Evolutionary conservation across 1,140 invertebrate species (phyloP).

Genomic region (Sesamia nonagrioides): DNA sequence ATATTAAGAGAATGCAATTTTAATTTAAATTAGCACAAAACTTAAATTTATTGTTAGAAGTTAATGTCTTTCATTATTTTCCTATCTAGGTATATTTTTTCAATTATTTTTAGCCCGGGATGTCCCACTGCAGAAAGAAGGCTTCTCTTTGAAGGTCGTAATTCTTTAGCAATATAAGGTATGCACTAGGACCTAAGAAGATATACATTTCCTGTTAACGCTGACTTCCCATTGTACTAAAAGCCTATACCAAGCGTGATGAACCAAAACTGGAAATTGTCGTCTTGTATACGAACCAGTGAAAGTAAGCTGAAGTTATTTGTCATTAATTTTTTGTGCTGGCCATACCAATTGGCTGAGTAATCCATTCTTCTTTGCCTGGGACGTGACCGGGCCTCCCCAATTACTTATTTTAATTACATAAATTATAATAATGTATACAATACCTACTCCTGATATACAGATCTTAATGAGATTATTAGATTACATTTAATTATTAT

Average conservation of each 20-base stretch:
- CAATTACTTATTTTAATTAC: neutral
- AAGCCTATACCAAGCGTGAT: too few species aligned
- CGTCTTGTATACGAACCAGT: too few species aligned
- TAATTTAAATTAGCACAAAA: constrained; percentile 52
- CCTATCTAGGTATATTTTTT: constrained; percentile 46
- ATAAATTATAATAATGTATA: constrained; percentile 20
- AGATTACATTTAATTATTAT: constrained; percentile 26
- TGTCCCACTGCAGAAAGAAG: neutral
- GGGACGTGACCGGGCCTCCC: neutral
- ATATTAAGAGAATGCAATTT: constrained; percentile 6
- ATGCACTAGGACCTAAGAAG: too few species aligned
- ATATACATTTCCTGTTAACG: too few species aligned
- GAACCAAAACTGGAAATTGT: too few species aligned
- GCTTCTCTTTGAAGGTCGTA: too few species aligned
- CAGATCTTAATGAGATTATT: constrained; percentile 46
- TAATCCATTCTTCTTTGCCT: neutral
- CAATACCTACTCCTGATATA: constrained; percentile 42
- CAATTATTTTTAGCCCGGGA: neutral
- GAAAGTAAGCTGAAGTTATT: too few species aligned
- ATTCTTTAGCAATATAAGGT: too few species aligned
- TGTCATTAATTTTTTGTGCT: too few species aligned
- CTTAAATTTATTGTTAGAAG: constrained; percentile 56
- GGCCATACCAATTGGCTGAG: too few species aligned
- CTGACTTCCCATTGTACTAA: too few species aligned
- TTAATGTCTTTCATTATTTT: constrained; percentile 67